Evolutionary conservation across 2,888 invertebrate species (phyloP), one percentile per base, ranked within the genome.

Genomic region (Hecatera dysodea): DNA sequence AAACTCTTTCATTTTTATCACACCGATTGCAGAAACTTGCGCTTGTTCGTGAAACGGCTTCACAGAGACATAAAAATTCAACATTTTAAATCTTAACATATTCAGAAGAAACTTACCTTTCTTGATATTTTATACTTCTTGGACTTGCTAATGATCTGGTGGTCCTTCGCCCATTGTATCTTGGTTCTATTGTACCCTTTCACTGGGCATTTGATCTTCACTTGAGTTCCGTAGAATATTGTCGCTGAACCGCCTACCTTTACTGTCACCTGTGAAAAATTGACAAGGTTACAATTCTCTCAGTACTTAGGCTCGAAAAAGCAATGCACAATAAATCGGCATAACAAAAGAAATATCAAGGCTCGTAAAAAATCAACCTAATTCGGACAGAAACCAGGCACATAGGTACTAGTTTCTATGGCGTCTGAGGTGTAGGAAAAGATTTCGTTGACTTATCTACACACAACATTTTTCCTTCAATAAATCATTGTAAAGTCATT

Each of bases 141-240:
- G 1, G 97, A 97, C 88, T 98, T 98, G 36, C 97, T 96, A 74
- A 98, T 95, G 64, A 97, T 97, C 83, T 97, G 97, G 81, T 98
- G 97, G 90, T 99, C 98, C 90, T 99, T 99, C 67, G 97, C 97
- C 99, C 99, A 99, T 86, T 97, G 97, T 79, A 99, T 98, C 91
- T 98, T 98, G 0, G 98, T 98, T 77, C 98, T 96, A 90, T 98
- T 97, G 91, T 97, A 97, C 1, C 98, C 97, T 90, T 98, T 98
- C 29, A 98, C 98, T 0, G 99, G 99, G 89, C 99, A 99, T 90
- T 99, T 98, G 83, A 99, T 98, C 94, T 99, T 99, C 72, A 99
- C 97, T 88, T 98, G 98, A 0, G 99, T 98, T 12, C 99, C 99
- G 86, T 98, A 97, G 95, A 98, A 99, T 60, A 99, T 97, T 1